These are phyloP conservation scores for Aix galericulata DNA, from an alignment of 2,113 vertebrate species.

Conservation along the genomic window DNA sequence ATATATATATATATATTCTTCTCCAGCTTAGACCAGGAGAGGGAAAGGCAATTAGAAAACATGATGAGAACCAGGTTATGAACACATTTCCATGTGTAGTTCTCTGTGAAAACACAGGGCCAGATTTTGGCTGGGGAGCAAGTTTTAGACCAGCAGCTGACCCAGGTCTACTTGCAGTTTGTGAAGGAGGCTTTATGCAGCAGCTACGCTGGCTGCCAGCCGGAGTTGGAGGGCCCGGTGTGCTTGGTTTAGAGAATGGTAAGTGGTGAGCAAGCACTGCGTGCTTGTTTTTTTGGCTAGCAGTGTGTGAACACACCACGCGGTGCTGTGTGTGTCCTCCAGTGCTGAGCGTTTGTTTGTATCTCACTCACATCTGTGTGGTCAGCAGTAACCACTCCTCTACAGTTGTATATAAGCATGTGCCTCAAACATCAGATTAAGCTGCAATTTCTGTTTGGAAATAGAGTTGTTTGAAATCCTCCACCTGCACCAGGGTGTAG, in stretches of 20 bases:
- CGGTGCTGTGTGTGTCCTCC: background rate
- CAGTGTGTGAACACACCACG: background rate
- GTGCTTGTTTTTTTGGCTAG: background rate
- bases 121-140: background rate
- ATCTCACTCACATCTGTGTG: background rate
- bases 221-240: accelerated
- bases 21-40: background rate
- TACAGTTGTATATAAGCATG: background rate
- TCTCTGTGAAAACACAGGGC: background rate
- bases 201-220: background rate
- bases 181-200: accelerated
- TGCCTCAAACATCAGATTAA: background rate
- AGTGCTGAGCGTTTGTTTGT: accelerated
- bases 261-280: background rate
- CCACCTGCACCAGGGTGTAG: no score
- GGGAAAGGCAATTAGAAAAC: background rate
- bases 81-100: background rate
- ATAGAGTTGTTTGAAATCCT: background rate
- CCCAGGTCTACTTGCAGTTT: no score
- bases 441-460: background rate
- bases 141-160: background rate
- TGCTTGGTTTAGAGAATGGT: no score
- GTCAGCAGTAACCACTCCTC: background rate
- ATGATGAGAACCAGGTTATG: accelerated
- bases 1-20: background rate